Percentiles rank a stretch among this genome's conserved stretches.
Conservation (phyloP, 1,140 invertebrate genomes). For the Heliconius melpomene region DNA sequence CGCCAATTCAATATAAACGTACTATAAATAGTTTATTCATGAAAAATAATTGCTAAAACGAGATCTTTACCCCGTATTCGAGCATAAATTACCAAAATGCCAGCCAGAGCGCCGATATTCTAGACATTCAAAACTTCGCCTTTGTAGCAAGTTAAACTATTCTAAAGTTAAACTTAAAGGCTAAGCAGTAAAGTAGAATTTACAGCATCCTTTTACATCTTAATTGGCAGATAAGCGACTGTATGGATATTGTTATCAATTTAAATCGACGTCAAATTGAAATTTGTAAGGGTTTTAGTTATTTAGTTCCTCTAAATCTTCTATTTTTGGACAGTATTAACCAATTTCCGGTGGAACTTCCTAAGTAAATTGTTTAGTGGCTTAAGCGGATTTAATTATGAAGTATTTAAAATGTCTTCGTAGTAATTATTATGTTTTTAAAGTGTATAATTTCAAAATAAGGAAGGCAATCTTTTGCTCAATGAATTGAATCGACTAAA, state of each 20-base stretch:
- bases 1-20: constrained; percentile 2
- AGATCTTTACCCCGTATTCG: constrained; percentile 26
- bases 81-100: constrained; percentile 43
- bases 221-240: constrained; percentile 40
- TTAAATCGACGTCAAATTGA: constrained; percentile 40
- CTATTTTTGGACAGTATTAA: not conserved
- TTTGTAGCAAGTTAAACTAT: constrained; percentile 31
- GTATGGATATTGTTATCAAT: constrained; percentile 42
- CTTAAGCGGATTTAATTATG: not conserved
- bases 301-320: constrained; percentile 28
- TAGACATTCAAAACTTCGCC: constrained; percentile 43
- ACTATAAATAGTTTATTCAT: constrained; percentile 13
- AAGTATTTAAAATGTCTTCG: not conserved
- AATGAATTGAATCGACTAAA: no score
- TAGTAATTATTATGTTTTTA: no score
- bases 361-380: not conserved
- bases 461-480: no score
- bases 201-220: constrained; percentile 18
- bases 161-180: constrained; percentile 44
- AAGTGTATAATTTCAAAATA: no score
- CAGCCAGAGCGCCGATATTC: constrained; percentile 44
- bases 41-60: constrained; percentile 25
- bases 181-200: constrained; percentile 13
- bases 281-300: constrained; percentile 29
- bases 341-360: not conserved